A percentile compares a stretch with the other conserved stretches of the same genome.
These are phyloP conservation scores for Agrypnia vestita DNA, from an alignment of 1,140 invertebrate genomes.

Conservation along the genomic window DNA sequence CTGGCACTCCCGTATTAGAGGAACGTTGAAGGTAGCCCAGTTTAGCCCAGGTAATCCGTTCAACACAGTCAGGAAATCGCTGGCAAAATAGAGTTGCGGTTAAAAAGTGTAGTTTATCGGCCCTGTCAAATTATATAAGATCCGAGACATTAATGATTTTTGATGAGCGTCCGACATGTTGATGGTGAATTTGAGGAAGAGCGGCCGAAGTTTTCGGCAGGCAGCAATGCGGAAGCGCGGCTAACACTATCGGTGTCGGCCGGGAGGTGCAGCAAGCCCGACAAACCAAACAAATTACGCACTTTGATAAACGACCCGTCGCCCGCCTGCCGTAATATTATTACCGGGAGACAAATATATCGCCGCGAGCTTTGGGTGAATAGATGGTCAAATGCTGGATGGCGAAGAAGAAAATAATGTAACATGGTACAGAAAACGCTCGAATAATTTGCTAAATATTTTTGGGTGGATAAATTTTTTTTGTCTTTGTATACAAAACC, in stretches of 20 bases:
- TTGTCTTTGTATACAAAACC: too few relatives aligned
- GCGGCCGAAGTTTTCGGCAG: background rate
- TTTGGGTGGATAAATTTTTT: background rate
- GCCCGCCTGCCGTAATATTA: background rate
- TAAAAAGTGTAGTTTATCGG: too few relatives aligned
- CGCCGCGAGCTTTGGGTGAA: background rate
- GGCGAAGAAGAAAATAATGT: too few relatives aligned
- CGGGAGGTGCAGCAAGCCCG: background rate
- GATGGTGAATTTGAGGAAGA: too few relatives aligned
- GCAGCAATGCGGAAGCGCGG: slow-evolving; percentile 25
- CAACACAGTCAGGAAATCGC: too few relatives aligned
- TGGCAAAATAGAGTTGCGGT: too few relatives aligned
- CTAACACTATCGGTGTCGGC: background rate
- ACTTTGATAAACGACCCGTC: slow-evolving; percentile 25
- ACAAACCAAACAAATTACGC: slow-evolving; percentile 22
- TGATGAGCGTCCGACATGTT: background rate
- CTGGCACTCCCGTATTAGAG: too few relatives aligned
- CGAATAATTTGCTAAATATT: background rate
- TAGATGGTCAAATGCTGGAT: background rate
- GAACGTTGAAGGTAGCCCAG: too few relatives aligned
- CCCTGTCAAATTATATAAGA: too few relatives aligned
- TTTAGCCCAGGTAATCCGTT: too few relatives aligned
- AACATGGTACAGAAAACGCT: too few relatives aligned
- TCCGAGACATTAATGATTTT: background rate
- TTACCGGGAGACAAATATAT: background rate